A percentile compares a stretch with the other conserved stretches of the same genome.
These are phyloP conservation scores for Agriopis marginaria DNA, from an alignment of 2,888 invertebrate genomes.

Conservation along the genomic window DNA sequence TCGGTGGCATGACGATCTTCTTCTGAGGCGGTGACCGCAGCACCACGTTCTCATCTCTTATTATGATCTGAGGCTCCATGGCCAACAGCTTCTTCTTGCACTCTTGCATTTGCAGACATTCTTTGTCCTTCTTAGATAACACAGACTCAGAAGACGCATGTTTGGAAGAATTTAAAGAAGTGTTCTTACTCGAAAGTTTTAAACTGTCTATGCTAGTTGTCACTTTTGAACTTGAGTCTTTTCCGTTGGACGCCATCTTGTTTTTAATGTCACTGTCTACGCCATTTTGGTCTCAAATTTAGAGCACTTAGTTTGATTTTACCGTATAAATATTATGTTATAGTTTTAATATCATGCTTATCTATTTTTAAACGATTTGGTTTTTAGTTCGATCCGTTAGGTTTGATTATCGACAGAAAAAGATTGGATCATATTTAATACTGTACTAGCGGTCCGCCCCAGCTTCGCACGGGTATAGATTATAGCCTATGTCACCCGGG, in stretches of 20 bases:
- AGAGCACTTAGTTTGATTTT: conserved; percentile 3
- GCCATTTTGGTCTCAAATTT: conserved; percentile 27
- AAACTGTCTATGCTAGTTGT: conserved; percentile 81
- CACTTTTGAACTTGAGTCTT: conserved; percentile 73
- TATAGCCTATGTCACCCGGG: no score
- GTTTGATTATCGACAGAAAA: no score
- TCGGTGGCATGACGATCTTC: conserved; percentile 81
- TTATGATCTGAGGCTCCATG: conserved; percentile 82
- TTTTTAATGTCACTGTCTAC: conserved; percentile 24
- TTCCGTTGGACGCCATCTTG: conserved; percentile 79
- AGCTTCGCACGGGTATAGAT: no score
- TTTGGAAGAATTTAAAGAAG: conserved; percentile 75
- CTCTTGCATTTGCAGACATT: conserved; percentile 80
- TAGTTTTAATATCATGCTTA: background rate
- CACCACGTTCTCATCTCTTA: conserved; percentile 81
- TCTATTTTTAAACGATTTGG: background rate
- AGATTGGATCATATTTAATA: no score
- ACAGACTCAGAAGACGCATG: conserved; percentile 83
- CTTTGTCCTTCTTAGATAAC: conserved; percentile 78
- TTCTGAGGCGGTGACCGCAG: conserved; percentile 81
- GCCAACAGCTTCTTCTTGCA: conserved; percentile 81
- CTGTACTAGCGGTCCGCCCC: no score
- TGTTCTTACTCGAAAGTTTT: conserved; percentile 79
- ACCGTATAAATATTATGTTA: no score
- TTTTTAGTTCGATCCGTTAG: no score